Base-by-base conservation (phyloP, 2,113 vertebrate species). In the Oncorhynchus gorbuscha region DNA sequence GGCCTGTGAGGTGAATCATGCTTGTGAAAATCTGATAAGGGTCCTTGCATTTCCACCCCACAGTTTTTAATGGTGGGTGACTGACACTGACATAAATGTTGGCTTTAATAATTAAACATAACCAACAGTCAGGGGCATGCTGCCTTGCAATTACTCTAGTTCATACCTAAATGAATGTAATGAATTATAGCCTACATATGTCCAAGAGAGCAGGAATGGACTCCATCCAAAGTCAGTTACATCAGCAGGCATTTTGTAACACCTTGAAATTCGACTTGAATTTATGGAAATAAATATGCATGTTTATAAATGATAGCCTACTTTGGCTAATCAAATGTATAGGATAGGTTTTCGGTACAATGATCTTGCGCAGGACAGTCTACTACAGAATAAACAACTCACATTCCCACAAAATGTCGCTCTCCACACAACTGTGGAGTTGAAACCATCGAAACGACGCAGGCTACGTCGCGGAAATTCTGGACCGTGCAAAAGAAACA, bases 81-180 rank as follows among this genome's bases (percentile, higher is more conserved):
- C 39, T 12, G 39, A 45, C 39, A 45, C 39, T 45, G 39, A 45
- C 39, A 45, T 45, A 45, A 3, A 2, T 3, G 2, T 11, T 45
- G 39, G 39, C 9, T 45, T 84, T 58, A 80, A 75, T 78, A 45
- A 79, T 78, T 74, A n/a, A 76, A 35, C 55, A 18, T 55, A 55
- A 4, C 4, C 51, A 18, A 55, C 51, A 16, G 16, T 55, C 51
- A 64, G 16, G n/a, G 3, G 26, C 26, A 55, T n/a, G 61, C 51
- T 16, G 7, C 71, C 71, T 13, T 59, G 14, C 13, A 18, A 14
- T 30, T 20, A 26, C 58, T 68, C 12, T 26, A 24, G 20, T 7
- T 16, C 61, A 18, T 4, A 55, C 51, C 16, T 16, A 55, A 55
- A 3, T 45, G 11, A 45, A 72, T 74, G 22, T 35, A 0, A 72